A percentile compares a stretch with the other conserved stretches of the same genome.
Conservation (phyloP, 2,113 vertebrate genomes). For the Podarcis raffonei region DNA sequence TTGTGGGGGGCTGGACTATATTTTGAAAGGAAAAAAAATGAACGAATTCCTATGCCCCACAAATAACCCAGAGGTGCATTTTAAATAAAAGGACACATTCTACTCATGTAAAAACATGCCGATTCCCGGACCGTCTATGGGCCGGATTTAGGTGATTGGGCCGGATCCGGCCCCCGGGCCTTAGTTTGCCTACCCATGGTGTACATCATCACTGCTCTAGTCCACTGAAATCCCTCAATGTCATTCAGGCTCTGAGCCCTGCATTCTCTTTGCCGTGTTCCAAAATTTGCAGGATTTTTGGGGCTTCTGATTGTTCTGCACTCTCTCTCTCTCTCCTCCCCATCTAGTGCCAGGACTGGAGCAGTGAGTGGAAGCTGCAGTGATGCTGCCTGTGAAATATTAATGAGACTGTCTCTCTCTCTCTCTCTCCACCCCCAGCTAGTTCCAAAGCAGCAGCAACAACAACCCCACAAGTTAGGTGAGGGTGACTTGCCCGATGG, state of each 20-base stretch:
- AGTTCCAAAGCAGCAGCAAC: background rate
- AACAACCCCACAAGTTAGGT: background rate
- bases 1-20: no score
- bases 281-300: background rate
- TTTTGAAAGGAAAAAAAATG: no score
- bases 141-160: no score
- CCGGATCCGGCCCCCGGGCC: no score
- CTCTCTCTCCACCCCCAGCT: no score
- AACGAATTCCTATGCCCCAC: no score
- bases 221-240: background rate
- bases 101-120: no score
- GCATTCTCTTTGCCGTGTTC: background rate
- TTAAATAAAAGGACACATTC: no score
- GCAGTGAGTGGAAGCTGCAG: background rate
- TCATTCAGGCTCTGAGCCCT: background rate
- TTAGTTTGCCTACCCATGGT: no score
- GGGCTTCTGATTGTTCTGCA: background rate
- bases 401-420: background rate
- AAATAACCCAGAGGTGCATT: no score
- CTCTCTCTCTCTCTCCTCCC: background rate
- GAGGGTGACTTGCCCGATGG: background rate
- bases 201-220: background rate
- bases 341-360: background rate
- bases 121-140: no score
- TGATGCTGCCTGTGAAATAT: conserved; percentile 18